Percentiles rank a stretch among this genome's conserved stretches.
Evolutionary conservation across 2,888 invertebrate genomes (phyloP).

Genomic region (Scaptomyza cyrtandrae): DNA sequence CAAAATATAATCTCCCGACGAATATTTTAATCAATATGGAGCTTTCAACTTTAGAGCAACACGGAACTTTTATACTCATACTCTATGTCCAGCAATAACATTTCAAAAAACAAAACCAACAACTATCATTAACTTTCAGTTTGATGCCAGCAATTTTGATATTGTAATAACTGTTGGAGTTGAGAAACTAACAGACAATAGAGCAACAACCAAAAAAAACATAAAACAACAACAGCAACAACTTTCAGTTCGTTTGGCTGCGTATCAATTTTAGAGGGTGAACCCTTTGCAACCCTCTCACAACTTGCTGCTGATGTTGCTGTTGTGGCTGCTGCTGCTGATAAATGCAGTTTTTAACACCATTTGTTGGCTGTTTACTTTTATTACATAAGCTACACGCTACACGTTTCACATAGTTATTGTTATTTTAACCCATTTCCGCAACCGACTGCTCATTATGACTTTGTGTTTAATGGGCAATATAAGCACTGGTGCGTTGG

Average conservation of each 20-base stretch:
- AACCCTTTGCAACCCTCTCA: slow-evolving; percentile 37
- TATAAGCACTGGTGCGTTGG: slow-evolving; percentile 51
- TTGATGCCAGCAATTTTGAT: slow-evolving; percentile 17
- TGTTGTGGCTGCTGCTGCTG: slow-evolving; percentile 56
- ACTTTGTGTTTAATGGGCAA: slow-evolving; percentile 78
- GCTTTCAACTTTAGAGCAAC: slow-evolving; percentile 21
- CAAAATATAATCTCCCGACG: background rate
- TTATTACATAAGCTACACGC: slow-evolving; percentile 70
- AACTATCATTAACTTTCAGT: slow-evolving; percentile 50
- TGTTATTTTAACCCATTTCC: slow-evolving; percentile 75
- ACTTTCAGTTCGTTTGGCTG: slow-evolving; percentile 14
- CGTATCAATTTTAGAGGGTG: slow-evolving; percentile 43
- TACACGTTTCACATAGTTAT: slow-evolving; percentile 57
- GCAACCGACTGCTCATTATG: slow-evolving; percentile 74
- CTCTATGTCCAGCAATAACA: slow-evolving; percentile 41
- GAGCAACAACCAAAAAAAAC: slow-evolving; percentile 25
- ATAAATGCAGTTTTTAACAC: slow-evolving; percentile 70
- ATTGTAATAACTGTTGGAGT: slow-evolving; percentile 51
- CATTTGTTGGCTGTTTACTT: slow-evolving; percentile 75
- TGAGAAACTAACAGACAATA: slow-evolving; percentile 48
- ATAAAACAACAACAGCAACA: slow-evolving; percentile 15
- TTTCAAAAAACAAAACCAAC: slow-evolving; percentile 43
- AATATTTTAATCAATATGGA: slow-evolving; percentile 8
- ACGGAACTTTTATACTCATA: slow-evolving; percentile 11
- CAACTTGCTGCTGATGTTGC: slow-evolving; percentile 31